phyloP scores from a whole-genome alignment of 2,888 invertebrate genomes.

The Cephus nigrinus region DNA sequence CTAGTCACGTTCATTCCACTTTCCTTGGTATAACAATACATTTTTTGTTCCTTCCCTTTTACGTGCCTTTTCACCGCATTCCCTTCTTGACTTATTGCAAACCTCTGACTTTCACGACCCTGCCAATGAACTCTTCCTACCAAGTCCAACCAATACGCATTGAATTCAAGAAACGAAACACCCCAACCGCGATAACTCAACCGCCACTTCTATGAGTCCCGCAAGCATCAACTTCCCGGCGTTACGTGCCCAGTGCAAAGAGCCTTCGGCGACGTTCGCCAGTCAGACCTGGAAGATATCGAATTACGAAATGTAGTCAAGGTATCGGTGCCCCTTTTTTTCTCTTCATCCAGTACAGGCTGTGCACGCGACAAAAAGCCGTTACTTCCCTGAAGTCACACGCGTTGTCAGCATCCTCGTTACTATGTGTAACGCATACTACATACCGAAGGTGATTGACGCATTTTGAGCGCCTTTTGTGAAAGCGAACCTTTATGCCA shows the following conservation, averaged over 20 bases:
- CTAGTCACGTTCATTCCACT: slow-evolving; percentile 6
- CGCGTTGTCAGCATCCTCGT: background rate
- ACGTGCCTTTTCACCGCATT: background rate
- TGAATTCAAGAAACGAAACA: background rate
- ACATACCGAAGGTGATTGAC: background rate
- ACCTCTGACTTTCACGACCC: background rate
- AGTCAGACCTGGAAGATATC: background rate
- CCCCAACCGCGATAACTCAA: background rate
- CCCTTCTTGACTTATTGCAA: background rate
- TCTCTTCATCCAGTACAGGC: background rate
- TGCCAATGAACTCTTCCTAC: background rate
- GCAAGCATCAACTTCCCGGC: background rate
- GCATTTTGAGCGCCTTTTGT: background rate
- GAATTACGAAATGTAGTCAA: slow-evolving; percentile 2
- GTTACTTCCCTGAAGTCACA: slow-evolving; percentile 4
- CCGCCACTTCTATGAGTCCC: background rate
- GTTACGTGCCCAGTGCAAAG: background rate
- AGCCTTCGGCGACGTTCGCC: background rate
- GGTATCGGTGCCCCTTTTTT: background rate
- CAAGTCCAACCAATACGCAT: background rate
- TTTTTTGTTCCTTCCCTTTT: background rate
- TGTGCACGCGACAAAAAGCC: slow-evolving; percentile 4
- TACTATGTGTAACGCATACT: background rate
- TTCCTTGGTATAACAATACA: background rate
- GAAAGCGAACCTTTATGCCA: background rate